Base-by-base conservation (phyloP, 2,888 invertebrate genomes). In the Polyploca ridens region DNA sequence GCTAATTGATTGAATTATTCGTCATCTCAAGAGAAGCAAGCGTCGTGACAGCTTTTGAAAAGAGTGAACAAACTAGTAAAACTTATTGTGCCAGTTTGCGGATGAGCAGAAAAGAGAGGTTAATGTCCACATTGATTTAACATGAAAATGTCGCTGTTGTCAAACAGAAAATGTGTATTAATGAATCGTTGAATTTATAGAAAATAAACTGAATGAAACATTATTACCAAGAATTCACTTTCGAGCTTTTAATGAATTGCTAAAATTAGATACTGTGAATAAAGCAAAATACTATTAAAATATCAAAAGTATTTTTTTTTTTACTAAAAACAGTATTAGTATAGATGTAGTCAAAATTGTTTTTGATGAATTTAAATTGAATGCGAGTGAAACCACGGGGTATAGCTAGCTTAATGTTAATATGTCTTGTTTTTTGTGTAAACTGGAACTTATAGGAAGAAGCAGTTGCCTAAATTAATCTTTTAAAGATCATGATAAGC, bases 1-100 rank as follows among this genome's bases (percentile, higher is more conserved):
- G 33, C 49, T 64, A 63, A 64, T 64, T 35, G 59, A 64, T 61
- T 58, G 49, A 62, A 58, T 63, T 46, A 58, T 27, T 38, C 5
- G 33, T 44, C 1, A 65, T 63, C 62, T 69, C 59, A 44, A 69
- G 63, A 57, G 58, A 49, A 66, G 64, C 66, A 13, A 62, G 58
- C n/a, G 46, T 65, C 63, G 66, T 71, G 70, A 71, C 73, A 75
- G 71, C 69, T 72, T 72, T 74, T 74, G 69, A 73, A 71, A 75
- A 77, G 68, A 77, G 70, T 70, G 70, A 78, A 75, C 72, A 67
- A 77, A 76, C 76, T 70, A 74, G 74, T 77, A 73, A 77, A 74
- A 72, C 71, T 75, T 78, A 81, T 79, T 81, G 74, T 76, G 74
- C 80, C 68, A 74, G 73, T 76, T 79, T 69, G 71, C 67, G 70